A percentile compares a stretch with the other conserved stretches of the same genome.
Conservation (phyloP, 2,113 vertebrate species). For the Oceanites oceanicus region DNA sequence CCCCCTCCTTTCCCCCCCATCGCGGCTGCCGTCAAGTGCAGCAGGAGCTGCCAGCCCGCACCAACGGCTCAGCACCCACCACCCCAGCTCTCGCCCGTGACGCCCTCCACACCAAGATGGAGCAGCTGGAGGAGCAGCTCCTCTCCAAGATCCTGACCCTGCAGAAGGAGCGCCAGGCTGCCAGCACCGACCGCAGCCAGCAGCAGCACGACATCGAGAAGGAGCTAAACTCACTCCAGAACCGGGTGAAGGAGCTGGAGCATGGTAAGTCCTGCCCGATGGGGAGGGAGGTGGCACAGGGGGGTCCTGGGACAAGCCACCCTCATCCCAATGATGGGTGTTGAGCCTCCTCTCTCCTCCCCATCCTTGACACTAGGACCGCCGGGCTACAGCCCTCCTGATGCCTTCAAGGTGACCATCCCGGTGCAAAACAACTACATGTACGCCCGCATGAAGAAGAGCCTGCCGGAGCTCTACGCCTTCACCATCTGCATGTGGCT, state of each 20-base stretch:
- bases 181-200: conserved; percentile 58
- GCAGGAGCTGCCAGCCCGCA: conserved; percentile 83
- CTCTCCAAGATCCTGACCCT: conserved; percentile 90
- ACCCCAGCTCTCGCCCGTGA: conserved; percentile 40
- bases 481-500: conserved; percentile 94
- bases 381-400: conserved; percentile 79
- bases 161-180: conserved; percentile 84
- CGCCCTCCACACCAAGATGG: conserved; percentile 83
- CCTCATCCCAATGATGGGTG: fast-evolving
- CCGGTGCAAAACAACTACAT: conserved; percentile 95
- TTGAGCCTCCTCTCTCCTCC: not conserved
- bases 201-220: conserved; percentile 88
- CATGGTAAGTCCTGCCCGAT: conserved; percentile 76
- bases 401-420: conserved; percentile 90
- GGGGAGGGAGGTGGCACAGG: fast-evolving
- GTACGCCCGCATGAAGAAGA: conserved; percentile 89
- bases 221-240: conserved; percentile 85
- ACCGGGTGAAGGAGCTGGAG: conserved; percentile 86
- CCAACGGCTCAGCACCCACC: conserved; percentile 71
- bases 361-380: conserved; percentile 33
- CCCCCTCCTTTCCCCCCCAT: not conserved
- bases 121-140: conserved; percentile 91
- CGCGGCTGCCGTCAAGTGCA: not conserved
- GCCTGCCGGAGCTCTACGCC: conserved; percentile 90
- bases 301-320: not conserved